Conservation (phyloP, 2,113 vertebrate species). For the Microcebus griseorufus region DNA sequence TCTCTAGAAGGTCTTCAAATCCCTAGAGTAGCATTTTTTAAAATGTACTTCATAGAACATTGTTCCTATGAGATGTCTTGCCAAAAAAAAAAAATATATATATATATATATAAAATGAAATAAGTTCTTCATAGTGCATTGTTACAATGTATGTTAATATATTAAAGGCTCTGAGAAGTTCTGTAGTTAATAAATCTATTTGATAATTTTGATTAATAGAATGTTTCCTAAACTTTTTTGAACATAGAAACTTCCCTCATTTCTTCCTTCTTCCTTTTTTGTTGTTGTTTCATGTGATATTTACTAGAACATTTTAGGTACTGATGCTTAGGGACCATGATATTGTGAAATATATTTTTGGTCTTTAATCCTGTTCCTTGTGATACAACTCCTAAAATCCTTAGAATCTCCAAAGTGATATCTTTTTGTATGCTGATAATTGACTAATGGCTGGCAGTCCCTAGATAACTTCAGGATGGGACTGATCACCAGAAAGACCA, state of each 20-base stretch:
- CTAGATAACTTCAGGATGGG: too few species aligned
- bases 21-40: neutral
- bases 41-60: constrained; percentile 3
- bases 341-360: neutral
- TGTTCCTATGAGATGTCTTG: neutral
- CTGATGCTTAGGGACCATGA: neutral
- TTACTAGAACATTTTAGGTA: neutral
- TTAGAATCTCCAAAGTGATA: neutral
- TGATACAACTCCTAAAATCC: neutral
- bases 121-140: neutral
- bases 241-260: neutral
- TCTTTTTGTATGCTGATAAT: neutral
- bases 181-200: neutral
- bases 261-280: neutral
- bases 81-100: neutral
- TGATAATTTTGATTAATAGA: neutral
- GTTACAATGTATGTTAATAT: neutral
- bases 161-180: neutral
- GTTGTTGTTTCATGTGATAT: neutral
- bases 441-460: neutral
- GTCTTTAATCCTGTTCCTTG: neutral
- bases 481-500: neutral
- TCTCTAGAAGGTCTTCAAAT: neutral
- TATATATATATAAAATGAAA: neutral
- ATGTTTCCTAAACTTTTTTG: neutral